Base-by-base conservation (phyloP, 1,140 invertebrate species). In the Araneus ventricosus region DNA sequence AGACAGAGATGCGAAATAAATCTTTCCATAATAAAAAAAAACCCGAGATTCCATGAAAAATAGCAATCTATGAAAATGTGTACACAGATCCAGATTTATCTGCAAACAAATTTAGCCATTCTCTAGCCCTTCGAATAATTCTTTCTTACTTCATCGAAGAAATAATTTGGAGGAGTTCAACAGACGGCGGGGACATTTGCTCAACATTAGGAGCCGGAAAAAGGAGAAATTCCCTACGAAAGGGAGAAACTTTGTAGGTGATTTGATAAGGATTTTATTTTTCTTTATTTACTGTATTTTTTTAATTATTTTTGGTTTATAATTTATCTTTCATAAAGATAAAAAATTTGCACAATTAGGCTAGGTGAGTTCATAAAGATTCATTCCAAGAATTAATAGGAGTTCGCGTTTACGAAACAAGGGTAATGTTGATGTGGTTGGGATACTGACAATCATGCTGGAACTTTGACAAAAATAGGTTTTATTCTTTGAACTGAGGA, bases 61-160 rank as follows among this genome's bases (percentile, higher is more conserved):
- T n/a, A 30, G 17, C 22, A 52, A 34, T n/a, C n/a, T n/a, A 27
- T 20, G 30, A 30, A 59, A 30, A 27, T 7, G 39, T 27, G 37
- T 39, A 88, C 63, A 75, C 63, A n/a, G 63, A 88, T 88, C 87
- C 87, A 88, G 75, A 75, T 88, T 63, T 75, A 88, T 88, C 63
- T 39, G 34, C 87, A 88, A 88, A 88, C 87, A 88, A 88, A 88
- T 88, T 88, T 88, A 88, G 75, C 87, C 57, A 20, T 52, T 61
- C 84, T 86, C 22, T 34, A 17, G 57, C 20, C 27, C 30, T 84
- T 7, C 22, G 41, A 17, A 22, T 22, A 41, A 84, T 84, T 84
- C 27, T 8, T 80, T 80, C 80, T 45, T 45, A 7, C 39, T 84
- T 84, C 45, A 63, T 22, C 27, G 59, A 14, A 27, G 34, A 87